phyloP scores from a whole-genome alignment of 2,888 invertebrate genomes.

The Nemoura dubitans region DNA sequence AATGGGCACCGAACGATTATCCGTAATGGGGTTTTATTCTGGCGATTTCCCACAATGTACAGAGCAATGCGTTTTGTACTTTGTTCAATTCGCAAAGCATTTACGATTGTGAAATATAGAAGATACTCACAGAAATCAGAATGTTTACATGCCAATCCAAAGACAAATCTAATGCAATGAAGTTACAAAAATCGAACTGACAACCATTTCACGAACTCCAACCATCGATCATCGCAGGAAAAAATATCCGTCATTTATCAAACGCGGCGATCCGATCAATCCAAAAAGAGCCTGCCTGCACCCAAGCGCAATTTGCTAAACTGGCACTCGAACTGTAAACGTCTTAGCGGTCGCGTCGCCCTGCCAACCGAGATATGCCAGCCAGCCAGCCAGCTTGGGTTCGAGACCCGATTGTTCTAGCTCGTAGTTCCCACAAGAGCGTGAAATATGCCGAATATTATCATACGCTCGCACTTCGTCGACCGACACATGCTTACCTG shows the following conservation, averaged over 20 bases:
- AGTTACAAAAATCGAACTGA: no score
- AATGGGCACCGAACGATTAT: background rate
- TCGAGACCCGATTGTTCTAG: slow-evolving; percentile 5
- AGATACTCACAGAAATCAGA: no score
- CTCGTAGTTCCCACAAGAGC: background rate
- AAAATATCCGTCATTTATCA: background rate
- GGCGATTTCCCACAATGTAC: no score
- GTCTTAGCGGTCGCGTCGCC: background rate
- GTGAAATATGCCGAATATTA: slow-evolving; percentile 12
- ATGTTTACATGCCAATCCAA: no score
- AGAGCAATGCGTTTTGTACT: no score
- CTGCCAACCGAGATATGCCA: background rate
- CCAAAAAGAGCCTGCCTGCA: background rate
- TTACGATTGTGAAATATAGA: no score
- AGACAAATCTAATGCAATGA: no score
- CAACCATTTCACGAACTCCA: no score
- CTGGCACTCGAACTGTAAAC: background rate
- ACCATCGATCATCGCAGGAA: no score
- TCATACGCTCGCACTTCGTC: background rate
- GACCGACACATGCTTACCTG: background rate
- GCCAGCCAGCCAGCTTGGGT: background rate
- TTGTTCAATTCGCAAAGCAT: no score
- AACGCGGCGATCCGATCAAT: background rate
- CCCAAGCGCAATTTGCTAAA: background rate
- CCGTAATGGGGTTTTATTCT: background rate